Base-by-base conservation (phyloP, 2,797 vertebrate species). In the Pipistrellus pipistrellus region DNA sequence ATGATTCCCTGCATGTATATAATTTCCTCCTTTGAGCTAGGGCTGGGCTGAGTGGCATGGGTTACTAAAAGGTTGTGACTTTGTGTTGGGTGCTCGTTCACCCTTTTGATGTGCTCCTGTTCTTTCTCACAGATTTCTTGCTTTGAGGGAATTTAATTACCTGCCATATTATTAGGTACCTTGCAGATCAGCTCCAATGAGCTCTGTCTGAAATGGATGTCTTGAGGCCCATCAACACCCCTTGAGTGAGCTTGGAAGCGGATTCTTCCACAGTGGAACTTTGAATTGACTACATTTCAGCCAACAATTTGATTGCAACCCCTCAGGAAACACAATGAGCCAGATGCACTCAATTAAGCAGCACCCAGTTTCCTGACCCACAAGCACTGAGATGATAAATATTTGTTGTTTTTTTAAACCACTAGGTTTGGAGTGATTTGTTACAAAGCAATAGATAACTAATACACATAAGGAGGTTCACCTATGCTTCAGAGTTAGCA, bases 371-470 rank as follows among this genome's bases (percentile, higher is more conserved):
- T 73, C 32, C 41, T 21, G 6, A 85, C 20, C 3, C 23, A 85
- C 38, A 92, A 51, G 85, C 71, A 72, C 41, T 88, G n/a, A 85
- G 18, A 55, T 66, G 20, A 87, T 76, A 66, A 92, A 51, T 86
- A 55, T 51, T 64, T 53, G 15, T 17, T 59, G 35, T 18, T 53
- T 84, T 35, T 86, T 87, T 64, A 78, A 87, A 32, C 25, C 30
- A 21, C 14, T 66, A 68, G 8, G 14, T 77, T 41, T 38, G 14
- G 59, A 21, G 35, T 71, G 53, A 66, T 80, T 85, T 59, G 46
- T 94, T 86, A 57, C n/a, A 46, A 8, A 76, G 6, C 32, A 64
- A 27, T 30, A 68, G 23, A 44, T 64, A 91, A 83, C 72, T 46
- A 48, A 32, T 62, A 48, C 1, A 53, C 46, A 53, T 14, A 25